Percentiles rank a stretch among this genome's conserved stretches.
Evolutionary conservation across 1,140 invertebrate genomes (phyloP).

Genomic region (Galleria mellonella): DNA sequence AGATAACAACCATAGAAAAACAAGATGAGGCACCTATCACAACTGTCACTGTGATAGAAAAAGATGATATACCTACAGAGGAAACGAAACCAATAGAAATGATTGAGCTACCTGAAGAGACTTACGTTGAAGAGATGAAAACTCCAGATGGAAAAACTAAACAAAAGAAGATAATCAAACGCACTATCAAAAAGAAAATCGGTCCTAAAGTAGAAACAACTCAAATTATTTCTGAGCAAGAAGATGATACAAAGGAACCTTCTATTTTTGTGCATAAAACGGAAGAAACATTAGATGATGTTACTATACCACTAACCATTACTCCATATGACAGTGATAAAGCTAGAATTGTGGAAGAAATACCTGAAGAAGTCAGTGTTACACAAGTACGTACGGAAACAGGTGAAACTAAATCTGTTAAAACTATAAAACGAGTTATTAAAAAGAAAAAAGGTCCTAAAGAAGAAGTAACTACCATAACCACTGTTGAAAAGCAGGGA

Average conservation of each 20-base stretch:
- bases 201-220: conserved; percentile 42
- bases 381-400: conserved; percentile 39
- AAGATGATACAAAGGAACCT: conserved; percentile 22
- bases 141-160: conserved; percentile 21
- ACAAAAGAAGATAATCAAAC: conserved; percentile 27
- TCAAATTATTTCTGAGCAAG: conserved; percentile 51
- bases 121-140: conserved; percentile 48
- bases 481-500: conserved; percentile 25
- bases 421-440: conserved; percentile 28
- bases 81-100: background rate
- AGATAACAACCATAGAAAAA: conserved; percentile 21
- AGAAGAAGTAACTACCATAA: conserved; percentile 40
- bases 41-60: conserved; percentile 6
- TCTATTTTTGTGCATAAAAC: conserved; percentile 12
- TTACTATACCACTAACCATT: conserved; percentile 1
- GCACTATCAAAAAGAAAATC: conserved; percentile 37
- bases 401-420: conserved; percentile 20
- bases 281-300: background rate
- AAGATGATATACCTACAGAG: conserved; percentile 10
- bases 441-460: conserved; percentile 31
- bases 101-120: conserved; percentile 48
- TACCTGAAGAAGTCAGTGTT: conserved; percentile 24
- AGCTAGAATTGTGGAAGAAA: conserved; percentile 11
- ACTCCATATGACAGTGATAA: conserved; percentile 17
- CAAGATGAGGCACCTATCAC: conserved; percentile 28